Evolutionary conservation across 2,888 invertebrate species (phyloP).

Genomic region (Pristionchus maxplancki): DNA sequence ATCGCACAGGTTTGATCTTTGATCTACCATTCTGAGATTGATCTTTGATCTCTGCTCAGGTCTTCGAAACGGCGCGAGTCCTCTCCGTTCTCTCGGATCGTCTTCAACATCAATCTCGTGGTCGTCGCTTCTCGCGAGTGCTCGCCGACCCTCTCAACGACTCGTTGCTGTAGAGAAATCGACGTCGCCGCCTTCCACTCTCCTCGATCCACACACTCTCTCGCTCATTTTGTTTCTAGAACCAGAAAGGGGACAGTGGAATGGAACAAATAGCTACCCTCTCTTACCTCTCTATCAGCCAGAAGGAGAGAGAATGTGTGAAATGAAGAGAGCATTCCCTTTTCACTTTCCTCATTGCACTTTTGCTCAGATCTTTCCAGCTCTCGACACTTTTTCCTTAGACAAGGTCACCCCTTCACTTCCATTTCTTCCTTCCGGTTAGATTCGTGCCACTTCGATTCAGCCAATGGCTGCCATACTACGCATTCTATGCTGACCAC

Average conservation of each 20-base stretch:
- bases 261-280: background rate
- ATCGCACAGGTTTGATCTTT: constrained; percentile 80
- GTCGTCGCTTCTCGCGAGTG: constrained; percentile 63
- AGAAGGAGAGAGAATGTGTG: background rate
- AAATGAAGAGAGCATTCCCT: background rate
- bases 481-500: background rate
- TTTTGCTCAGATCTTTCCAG: constrained; percentile 13
- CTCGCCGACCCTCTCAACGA: constrained; percentile 62
- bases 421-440: constrained; percentile 20
- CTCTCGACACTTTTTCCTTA: constrained; percentile 17
- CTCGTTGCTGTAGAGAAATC: constrained; percentile 56
- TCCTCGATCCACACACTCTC: constrained; percentile 13
- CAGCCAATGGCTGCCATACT: background rate
- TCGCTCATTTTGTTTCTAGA: background rate
- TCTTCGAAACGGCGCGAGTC: constrained; percentile 67
- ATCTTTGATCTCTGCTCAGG: constrained; percentile 54
- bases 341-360: background rate
- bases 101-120: constrained; percentile 51
- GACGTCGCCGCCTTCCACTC: background rate
- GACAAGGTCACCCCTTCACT: constrained; percentile 14
- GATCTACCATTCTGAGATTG: background rate
- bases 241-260: background rate
- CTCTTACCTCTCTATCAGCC: background rate
- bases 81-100: constrained; percentile 60
- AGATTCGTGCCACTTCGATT: background rate